These are phyloP conservation scores for Pseudeuparius sepicola DNA, from an alignment of 2,888 invertebrate species.

Conservation along the genomic window DNA sequence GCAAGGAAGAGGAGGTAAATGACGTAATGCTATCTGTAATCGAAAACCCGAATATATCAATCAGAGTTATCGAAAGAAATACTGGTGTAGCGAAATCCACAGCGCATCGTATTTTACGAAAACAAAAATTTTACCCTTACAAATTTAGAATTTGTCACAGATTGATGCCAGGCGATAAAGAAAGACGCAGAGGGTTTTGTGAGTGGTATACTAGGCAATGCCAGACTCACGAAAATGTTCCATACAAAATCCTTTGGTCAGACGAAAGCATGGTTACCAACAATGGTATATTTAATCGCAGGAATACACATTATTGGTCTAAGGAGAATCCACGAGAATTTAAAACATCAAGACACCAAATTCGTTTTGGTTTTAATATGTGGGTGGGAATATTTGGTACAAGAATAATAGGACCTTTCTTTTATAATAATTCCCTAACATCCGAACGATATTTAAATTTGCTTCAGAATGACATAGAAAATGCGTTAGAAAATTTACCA, in stretches of 20 bases:
- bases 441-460: constrained; percentile 2
- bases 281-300: constrained; percentile 9
- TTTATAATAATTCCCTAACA: too few relatives aligned
- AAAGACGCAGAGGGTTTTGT: constrained; percentile 9
- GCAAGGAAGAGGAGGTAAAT: not conserved
- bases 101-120: constrained; percentile 8
- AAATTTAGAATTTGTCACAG: constrained; percentile 11
- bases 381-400: not conserved
- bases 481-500: constrained; percentile 5
- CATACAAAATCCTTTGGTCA: constrained; percentile 5
- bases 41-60: constrained; percentile 7
- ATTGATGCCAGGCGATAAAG: constrained; percentile 7
- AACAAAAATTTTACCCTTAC: constrained; percentile 7
- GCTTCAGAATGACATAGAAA: not conserved
- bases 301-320: constrained; percentile 4
- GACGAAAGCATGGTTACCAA: constrained; percentile 8
- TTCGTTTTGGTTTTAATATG: constrained; percentile 1
- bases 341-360: constrained; percentile 1
- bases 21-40: constrained; percentile 7
- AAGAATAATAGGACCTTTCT: too few relatives aligned
- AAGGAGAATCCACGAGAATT: constrained; percentile 3
- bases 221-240: constrained; percentile 10
- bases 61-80: constrained; percentile 7
- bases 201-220: constrained; percentile 15
- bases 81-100: constrained; percentile 7